Percentiles rank a stretch among this genome's conserved stretches.
These are phyloP conservation scores for Exaiptasia diaphana DNA, from an alignment of 64 coral and sea anemone species.

Conservation along the genomic window DNA sequence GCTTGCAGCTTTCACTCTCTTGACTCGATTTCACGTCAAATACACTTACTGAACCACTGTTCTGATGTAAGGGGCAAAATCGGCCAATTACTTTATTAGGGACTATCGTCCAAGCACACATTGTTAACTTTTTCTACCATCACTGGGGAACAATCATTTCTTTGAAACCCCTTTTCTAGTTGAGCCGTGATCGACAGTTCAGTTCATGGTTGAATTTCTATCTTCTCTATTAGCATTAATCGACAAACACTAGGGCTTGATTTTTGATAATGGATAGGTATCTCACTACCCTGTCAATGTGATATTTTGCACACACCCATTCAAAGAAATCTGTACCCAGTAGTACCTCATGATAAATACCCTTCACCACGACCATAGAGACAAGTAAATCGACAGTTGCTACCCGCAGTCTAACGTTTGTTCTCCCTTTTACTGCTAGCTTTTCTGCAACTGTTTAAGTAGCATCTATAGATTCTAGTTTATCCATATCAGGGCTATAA, in stretches of 20 bases:
- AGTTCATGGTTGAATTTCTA: slow-evolving; percentile 37
- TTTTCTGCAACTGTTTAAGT: slow-evolving; percentile 26
- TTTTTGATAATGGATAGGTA: slow-evolving; percentile 29
- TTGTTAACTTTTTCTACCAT: slow-evolving; percentile 18
- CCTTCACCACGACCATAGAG: slow-evolving; percentile 16
- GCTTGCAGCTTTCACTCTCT: too few species aligned
- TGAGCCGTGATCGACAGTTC: slow-evolving; percentile 6
- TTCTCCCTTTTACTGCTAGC: not conserved
- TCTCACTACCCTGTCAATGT: slow-evolving; percentile 26
- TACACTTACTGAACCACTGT: too few species aligned
- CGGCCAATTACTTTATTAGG: too few species aligned
- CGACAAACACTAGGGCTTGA: not conserved
- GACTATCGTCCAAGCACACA: too few species aligned
- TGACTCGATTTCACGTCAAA: too few species aligned
- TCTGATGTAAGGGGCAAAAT: too few species aligned
- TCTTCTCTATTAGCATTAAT: not conserved
- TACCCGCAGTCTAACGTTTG: not conserved
- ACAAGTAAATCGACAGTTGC: slow-evolving; percentile 5
- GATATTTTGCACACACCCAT: slow-evolving; percentile 15
- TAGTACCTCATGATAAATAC: not conserved
- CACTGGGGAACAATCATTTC: slow-evolving; percentile 19
- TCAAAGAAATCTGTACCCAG: slow-evolving; percentile 50
- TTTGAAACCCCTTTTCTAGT: slow-evolving; percentile 29
- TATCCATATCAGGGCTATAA: not conserved
- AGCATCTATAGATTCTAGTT: slow-evolving; percentile 1